Evolutionary conservation across 37 sponge, comb jelly and placozoan species (phyloP), one percentile per base, ranked within the genome.

Genomic region (Halichondria panicea): DNA sequence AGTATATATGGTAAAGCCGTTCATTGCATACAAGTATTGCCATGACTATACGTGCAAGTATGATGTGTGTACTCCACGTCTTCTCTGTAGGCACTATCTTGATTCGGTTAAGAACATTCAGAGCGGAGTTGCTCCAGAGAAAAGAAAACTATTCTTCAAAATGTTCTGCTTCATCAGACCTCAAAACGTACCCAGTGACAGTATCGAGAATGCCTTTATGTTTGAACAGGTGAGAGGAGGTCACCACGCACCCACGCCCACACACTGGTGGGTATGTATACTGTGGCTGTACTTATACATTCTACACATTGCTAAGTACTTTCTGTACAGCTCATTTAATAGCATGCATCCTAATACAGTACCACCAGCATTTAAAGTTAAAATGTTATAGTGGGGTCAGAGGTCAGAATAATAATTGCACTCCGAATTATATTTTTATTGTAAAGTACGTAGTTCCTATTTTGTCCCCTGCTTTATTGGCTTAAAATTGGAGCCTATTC

Each of bases 91-190:
- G 55, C 37, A 64, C 19, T 19, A 66, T n/a, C 22, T 64, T 43
- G 83, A 77, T 60, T 37, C 65, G 39, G 36, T 70, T 53, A 88
- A 80, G 81, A 44, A 46, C 39, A 25, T 50, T 11, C 48, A 28
- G 33, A 69, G 44, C 27, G 83, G 83, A 33, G 75, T 46, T 2
- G 37, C 68, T 19, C 80, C 75, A 18, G 60, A 89, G 55, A 79
- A 74, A 39, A 78, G 87, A 76, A 76, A 35, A 31, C 87, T 95
- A 35, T 95, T 95, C 87, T 95, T 92, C 64, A 92, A 92, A 56
- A 61, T 92, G 39, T 88, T 89, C 76, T 95, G 96, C 68, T 91
- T 71, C 81, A 66, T 84, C 43, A 77, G 72, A 36, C 76, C 81
- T n/a, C 68, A 77, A 37, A 76, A 78, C 40, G 81, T 95, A 2